Conservation (phyloP, 37 sponge, comb jelly and placozoan genomes). For the Oopsacas minuta region DNA sequence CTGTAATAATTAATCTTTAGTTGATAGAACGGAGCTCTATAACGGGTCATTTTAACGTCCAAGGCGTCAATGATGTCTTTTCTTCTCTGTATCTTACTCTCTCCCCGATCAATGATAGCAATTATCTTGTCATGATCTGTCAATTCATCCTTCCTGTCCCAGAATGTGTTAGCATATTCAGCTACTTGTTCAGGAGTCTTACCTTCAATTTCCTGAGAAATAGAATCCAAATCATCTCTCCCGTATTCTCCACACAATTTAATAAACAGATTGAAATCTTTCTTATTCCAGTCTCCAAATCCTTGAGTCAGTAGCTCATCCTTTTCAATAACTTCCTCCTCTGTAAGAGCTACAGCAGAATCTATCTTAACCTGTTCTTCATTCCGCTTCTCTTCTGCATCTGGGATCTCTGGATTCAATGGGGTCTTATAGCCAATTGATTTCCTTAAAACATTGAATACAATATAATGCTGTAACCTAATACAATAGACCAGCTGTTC, state of each 20-base stretch:
- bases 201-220: constrained; percentile 86
- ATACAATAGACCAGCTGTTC: too few species aligned
- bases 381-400: constrained; percentile 67
- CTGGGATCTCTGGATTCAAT: constrained; percentile 66
- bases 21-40: constrained; percentile 91
- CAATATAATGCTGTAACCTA: too few species aligned
- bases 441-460: constrained; percentile 37
- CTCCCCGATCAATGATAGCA: constrained; percentile 85
- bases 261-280: constrained; percentile 97
- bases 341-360: constrained; percentile 70
- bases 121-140: constrained; percentile 74
- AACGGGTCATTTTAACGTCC: constrained; percentile 75
- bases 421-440: constrained; percentile 62
- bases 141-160: constrained; percentile 86
- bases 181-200: constrained; percentile 75
- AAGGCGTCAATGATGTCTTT: constrained; percentile 77
- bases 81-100: constrained; percentile 82
- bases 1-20: constrained; percentile 94
- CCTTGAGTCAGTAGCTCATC: constrained; percentile 66
- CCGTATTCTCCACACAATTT: constrained; percentile 84
- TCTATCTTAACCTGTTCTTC: constrained; percentile 88
- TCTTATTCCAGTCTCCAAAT: constrained; percentile 79
- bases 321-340: constrained; percentile 69
- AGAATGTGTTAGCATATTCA: constrained; percentile 78
- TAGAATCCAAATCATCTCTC: constrained; percentile 68